These are phyloP conservation scores for Desmophyllum pertusum DNA, from an alignment of 92 coral and sea anemone genomes.

Conservation along the genomic window DNA sequence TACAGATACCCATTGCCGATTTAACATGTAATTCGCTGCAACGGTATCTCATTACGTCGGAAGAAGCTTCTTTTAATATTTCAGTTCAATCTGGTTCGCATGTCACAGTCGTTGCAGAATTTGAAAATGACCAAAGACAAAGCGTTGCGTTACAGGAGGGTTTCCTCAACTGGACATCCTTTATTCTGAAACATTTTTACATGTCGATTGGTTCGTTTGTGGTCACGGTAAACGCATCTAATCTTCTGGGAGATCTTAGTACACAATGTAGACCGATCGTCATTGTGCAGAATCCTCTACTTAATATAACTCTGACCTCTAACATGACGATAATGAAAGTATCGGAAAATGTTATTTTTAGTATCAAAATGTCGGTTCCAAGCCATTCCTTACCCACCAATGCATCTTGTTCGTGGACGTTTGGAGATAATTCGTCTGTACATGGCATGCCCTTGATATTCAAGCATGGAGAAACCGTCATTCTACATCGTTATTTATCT, in stretches of 20 bases:
- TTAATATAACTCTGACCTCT: neutral
- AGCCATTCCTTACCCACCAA: constrained; percentile 43
- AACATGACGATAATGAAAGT: constrained; percentile 44
- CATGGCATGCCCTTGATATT: constrained; percentile 35
- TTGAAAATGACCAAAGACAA: constrained; percentile 33
- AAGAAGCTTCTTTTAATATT: constrained; percentile 35
- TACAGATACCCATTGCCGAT: constrained; percentile 50
- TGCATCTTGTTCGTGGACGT: constrained; percentile 70
- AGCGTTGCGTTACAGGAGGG: constrained; percentile 23
- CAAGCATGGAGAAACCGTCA: neutral
- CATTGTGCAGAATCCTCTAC: constrained; percentile 65
- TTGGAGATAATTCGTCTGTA: constrained; percentile 59
- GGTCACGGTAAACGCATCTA: constrained; percentile 36
- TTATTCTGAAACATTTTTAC: constrained; percentile 45
- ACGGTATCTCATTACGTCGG: constrained; percentile 9
- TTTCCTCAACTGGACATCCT: constrained; percentile 12
- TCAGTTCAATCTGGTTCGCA: constrained; percentile 56
- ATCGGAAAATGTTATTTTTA: neutral
- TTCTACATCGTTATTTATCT: constrained; percentile 1
- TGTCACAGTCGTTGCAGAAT: constrained; percentile 25
- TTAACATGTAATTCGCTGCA: constrained; percentile 36
- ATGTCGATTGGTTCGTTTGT: constrained; percentile 32
- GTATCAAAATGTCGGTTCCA: neutral
- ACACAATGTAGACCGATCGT: constrained; percentile 12
- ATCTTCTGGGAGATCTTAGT: constrained; percentile 39